These are phyloP conservation scores for Orthosia gothica DNA, from an alignment of 2,888 invertebrate genomes.

Conservation along the genomic window DNA sequence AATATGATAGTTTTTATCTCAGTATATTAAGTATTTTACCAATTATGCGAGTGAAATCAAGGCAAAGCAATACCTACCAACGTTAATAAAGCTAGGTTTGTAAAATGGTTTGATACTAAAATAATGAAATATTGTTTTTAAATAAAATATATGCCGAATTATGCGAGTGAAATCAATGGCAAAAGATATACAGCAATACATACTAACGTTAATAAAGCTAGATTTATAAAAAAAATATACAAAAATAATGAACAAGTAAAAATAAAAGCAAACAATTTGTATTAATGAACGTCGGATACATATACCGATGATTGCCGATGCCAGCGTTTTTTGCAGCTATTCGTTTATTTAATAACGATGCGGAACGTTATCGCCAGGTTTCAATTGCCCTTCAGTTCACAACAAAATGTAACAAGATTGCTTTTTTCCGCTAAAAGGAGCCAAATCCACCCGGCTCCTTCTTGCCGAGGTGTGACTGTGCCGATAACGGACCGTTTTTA, in stretches of 20 bases:
- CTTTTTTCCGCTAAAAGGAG: too few species aligned
- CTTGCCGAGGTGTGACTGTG: too few species aligned
- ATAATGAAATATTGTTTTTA: too few species aligned
- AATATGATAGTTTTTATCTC: neutral
- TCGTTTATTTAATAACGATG: conserved; percentile 34
- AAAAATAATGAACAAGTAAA: conserved; percentile 11
- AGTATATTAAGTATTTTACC: neutral
- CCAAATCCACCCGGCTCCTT: too few species aligned
- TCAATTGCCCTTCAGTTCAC: conserved; percentile 8
- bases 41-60: neutral
- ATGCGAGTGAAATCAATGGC: too few species aligned
- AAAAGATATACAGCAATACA: neutral
- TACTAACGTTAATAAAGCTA: neutral
- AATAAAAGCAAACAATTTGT: conserved; percentile 12
- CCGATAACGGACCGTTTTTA: too few species aligned
- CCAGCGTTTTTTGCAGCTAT: conserved; percentile 25
- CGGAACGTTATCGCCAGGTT: conserved; percentile 18
- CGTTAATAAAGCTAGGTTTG: neutral
- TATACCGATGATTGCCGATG: neutral
- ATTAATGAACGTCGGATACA: conserved; percentile 14
- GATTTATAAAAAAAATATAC: neutral
- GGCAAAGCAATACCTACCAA: neutral
- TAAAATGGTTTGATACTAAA: too few species aligned
- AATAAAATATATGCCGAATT: too few species aligned
- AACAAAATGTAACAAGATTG: neutral